Evolutionary conservation across 2,888 invertebrate species (phyloP).

Genomic region (Nasonia oneida): DNA sequence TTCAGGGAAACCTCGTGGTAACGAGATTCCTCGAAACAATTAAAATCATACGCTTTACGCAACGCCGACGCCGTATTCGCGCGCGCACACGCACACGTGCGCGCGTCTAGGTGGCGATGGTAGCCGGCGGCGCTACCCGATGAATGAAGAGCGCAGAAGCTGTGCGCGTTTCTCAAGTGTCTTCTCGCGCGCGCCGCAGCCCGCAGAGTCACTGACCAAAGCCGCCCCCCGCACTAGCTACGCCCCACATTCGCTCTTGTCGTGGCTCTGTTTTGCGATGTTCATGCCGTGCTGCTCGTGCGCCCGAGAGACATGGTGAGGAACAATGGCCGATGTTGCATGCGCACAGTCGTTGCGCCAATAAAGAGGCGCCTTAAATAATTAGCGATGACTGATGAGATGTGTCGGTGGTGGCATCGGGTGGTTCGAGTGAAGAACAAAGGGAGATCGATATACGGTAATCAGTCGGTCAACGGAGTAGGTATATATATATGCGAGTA

Average conservation of each 20-base stretch:
- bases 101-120: background rate
- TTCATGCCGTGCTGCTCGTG: background rate
- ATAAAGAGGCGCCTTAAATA: background rate
- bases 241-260: constrained; percentile 40
- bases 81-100: background rate
- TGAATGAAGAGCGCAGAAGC: constrained; percentile 45
- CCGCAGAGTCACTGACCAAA: constrained; percentile 55
- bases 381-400: background rate
- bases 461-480: background rate
- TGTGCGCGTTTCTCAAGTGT: constrained; percentile 35
- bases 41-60: background rate
- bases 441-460: background rate
- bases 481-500: background rate
- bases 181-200: background rate
- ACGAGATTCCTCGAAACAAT: constrained; percentile 5
- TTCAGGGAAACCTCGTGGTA: background rate
- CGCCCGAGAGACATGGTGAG: background rate
- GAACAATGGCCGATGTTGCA: no score
- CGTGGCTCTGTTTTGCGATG: constrained; percentile 13
- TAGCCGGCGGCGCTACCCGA: constrained; percentile 19
- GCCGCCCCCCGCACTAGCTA: constrained; percentile 23
- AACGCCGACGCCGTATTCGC: background rate
- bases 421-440: background rate
- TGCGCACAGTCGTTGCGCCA: background rate
- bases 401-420: no score